Base-by-base conservation (phyloP, 2,113 vertebrate species). In the Heterotis niloticus region DNA sequence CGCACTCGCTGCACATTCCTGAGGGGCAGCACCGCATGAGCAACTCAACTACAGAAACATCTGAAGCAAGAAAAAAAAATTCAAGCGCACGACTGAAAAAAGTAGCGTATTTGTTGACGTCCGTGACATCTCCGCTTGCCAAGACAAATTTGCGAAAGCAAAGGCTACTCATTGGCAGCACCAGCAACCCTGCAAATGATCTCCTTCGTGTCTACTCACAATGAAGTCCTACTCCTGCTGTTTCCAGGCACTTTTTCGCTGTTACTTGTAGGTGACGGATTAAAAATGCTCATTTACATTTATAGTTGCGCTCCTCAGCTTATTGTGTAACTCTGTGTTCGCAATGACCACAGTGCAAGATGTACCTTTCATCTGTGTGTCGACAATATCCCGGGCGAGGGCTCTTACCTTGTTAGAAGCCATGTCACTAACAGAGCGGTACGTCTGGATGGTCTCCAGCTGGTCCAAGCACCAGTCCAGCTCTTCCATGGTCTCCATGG, bases 381-480 rank as follows among this genome's bases (percentile, higher is more conserved):
- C 34, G 7, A 44, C 34, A 44, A 44, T 44, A 13, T 44, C 18
- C 75, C 54, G 82, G 28, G 24, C 29, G 57, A 66, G 54, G 76
- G 81, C 14, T 16, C 93, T 86, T 94, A 99, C 97, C 96, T 99
- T 98, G 87, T 96, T 98, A 64, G 97, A 99, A 85, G 97, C 97
- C 97, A 99, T 99, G 93, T 98, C 97, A 7, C 97, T 98, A 92
- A 99, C 97, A 0, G 97, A 99, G 85, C 97, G 94, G 88, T 98
- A 98, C 34, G 96, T 99, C 92, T 99, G 97, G 86, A 99, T 98
- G 83, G 97, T 98, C 90, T 99, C 96, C 87, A 99, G 94, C 92
- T 99, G 97, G 89, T 99, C 96, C 89, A 99, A 88, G 91, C 97
- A 99, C 97, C 97, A 99, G 94, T 99, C 97, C 90, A 99, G 84